Conservation (phyloP, 92 coral and sea anemone genomes). For the Bergia sp. region DNA sequence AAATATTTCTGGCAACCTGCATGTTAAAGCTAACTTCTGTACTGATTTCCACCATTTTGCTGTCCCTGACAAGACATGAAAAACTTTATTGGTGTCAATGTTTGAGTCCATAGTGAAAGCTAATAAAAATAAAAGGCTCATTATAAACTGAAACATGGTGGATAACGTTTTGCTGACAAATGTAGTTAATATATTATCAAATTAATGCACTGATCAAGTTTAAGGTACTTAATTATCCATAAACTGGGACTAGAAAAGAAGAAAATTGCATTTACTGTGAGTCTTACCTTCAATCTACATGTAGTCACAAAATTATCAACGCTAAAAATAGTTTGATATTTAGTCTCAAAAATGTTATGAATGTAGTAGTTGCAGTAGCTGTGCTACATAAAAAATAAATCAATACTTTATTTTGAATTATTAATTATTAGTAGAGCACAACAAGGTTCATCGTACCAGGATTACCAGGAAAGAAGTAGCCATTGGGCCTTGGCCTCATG, state of each 20-base stretch:
- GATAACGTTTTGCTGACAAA: not conserved
- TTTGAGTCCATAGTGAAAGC: not conserved
- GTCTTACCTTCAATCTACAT: no score
- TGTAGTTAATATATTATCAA: not conserved
- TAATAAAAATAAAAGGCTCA: not conserved
- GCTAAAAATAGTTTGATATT: not conserved
- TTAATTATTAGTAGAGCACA: not conserved
- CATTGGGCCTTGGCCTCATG: conserved; percentile 26
- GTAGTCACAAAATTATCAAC: not conserved
- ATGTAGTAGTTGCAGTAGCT: no score
- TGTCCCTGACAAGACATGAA: not conserved
- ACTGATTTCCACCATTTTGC: no score
- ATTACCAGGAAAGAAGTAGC: conserved; percentile 33
- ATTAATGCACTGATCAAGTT: no score
- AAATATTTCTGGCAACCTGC: no score
- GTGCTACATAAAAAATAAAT: not conserved
- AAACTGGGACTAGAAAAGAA: no score
- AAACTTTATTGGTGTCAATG: not conserved
- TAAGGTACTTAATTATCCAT: no score
- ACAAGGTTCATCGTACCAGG: conserved; percentile 13
- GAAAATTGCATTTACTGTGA: no score
- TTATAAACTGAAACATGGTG: no score
- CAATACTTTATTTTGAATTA: not conserved
- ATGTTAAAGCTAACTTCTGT: no score
- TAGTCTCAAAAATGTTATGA: not conserved